Conservation (phyloP, 1,140 invertebrate genomes). For the Hycleus phaleratus region DNA sequence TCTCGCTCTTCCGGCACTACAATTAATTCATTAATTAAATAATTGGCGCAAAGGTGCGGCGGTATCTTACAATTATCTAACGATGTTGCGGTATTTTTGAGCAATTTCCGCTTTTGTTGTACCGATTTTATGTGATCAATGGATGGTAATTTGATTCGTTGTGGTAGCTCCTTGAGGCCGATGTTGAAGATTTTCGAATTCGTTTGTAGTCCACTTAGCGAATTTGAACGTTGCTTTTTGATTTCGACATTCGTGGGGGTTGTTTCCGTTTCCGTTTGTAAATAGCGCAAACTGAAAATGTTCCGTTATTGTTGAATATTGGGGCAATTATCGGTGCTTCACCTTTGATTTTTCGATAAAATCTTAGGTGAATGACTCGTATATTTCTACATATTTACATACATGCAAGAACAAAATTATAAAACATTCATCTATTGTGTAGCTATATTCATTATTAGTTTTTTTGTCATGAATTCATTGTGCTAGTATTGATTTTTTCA, state of each 20-base stretch:
- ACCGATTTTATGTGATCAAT: conserved; percentile 30
- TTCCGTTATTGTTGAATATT: not conserved
- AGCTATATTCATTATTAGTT: too few species aligned
- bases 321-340: too few species aligned
- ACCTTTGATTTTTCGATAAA: too few species aligned
- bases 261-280: conserved; percentile 39
- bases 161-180: conserved; percentile 27
- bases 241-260: not conserved
- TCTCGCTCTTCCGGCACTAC: conserved; percentile 38
- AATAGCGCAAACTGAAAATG: conserved; percentile 41
- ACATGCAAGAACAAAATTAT: too few species aligned
- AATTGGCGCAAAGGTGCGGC: not conserved
- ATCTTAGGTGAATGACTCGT: too few species aligned
- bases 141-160: conserved; percentile 36
- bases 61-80: conserved; percentile 36
- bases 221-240: conserved; percentile 27
- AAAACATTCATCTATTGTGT: too few species aligned
- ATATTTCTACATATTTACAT: too few species aligned
- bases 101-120: conserved; percentile 32
- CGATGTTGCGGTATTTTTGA: conserved; percentile 32
- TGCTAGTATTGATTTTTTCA: too few species aligned
- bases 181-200: conserved; percentile 37
- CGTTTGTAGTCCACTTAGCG: conserved; percentile 26
- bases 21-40: conserved; percentile 14
- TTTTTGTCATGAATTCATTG: too few species aligned